A percentile compares a stretch with the other conserved stretches of the same genome.
Conservation (phyloP, 2,797 vertebrate genomes). For the Gymnoscopelus braueri region DNA sequence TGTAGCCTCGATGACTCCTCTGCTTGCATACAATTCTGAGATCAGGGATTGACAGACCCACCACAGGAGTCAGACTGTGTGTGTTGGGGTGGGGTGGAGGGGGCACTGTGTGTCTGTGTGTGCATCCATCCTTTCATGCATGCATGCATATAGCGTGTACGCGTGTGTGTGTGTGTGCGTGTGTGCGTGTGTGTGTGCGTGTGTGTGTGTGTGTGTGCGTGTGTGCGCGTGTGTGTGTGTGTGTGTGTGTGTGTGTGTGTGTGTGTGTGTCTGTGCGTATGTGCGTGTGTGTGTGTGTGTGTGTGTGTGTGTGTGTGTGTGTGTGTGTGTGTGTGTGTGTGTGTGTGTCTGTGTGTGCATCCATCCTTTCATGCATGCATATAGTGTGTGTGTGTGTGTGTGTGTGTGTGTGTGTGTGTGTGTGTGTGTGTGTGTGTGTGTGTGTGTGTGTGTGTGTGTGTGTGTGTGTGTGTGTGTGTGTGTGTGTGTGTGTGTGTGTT, state of each 20-base stretch:
- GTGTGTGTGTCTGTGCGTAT: constrained; percentile 9
- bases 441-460: background rate
- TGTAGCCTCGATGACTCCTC: constrained; percentile 63
- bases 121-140: constrained; percentile 55
- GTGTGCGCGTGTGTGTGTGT: constrained; percentile 9
- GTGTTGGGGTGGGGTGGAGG: constrained; percentile 38
- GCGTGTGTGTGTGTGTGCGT: background rate
- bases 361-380: constrained; percentile 2
- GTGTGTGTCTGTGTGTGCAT: constrained; percentile 2
- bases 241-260: constrained; percentile 12
- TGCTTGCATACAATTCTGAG: constrained; percentile 72
- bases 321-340: too few species aligned
- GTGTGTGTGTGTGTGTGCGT: constrained; percentile 7
- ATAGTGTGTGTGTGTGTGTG: constrained; percentile 26
- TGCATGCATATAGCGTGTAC: constrained; percentile 25
- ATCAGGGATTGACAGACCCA: constrained; percentile 76
- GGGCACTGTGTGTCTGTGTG: constrained; percentile 1
- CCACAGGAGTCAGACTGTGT: constrained; percentile 55
- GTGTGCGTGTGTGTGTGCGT: constrained; percentile 1
- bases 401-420: background rate
- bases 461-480: background rate
- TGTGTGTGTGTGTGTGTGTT: background rate
- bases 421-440: constrained; percentile 3
- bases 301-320: background rate
- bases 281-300: constrained; percentile 5